Percentiles rank a stretch among this genome's conserved stretches.
phyloP scores from a whole-genome alignment of 2,797 vertebrate species.

The Arrhamphus sclerolepis region DNA sequence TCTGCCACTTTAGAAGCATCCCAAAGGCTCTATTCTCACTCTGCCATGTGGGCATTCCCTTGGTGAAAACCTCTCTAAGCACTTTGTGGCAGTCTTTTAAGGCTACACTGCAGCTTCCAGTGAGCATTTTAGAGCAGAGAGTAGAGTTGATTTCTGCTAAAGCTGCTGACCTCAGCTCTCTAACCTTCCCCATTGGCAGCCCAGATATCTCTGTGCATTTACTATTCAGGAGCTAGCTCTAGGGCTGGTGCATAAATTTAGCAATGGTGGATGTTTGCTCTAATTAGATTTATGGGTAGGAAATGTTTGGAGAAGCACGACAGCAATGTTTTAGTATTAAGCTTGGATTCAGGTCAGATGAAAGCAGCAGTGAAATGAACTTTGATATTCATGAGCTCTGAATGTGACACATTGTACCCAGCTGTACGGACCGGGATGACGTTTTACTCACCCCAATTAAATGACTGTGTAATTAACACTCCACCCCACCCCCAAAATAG shows the following conservation, averaged over 20 bases:
- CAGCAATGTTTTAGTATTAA: slow-evolving; percentile 67
- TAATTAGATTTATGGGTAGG: slow-evolving; percentile 74
- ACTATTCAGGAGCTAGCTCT: slow-evolving; percentile 60
- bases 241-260: slow-evolving; percentile 70
- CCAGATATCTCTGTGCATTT: slow-evolving; percentile 68
- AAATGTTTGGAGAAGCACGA: slow-evolving; percentile 70
- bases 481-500: no score
- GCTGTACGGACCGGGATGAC: slow-evolving; percentile 23
- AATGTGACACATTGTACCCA: slow-evolving; percentile 59
- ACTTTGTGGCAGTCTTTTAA: slow-evolving; percentile 61
- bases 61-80: slow-evolving; percentile 54
- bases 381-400: slow-evolving; percentile 66
- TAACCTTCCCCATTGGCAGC: slow-evolving; percentile 71
- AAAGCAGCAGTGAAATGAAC: slow-evolving; percentile 62
- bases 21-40: slow-evolving; percentile 34
- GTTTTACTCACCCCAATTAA: neutral
- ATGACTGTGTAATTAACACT: neutral
- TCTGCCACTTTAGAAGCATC: slow-evolving; percentile 27
- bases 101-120: slow-evolving; percentile 50
- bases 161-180: slow-evolving; percentile 78
- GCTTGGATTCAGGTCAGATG: slow-evolving; percentile 67
- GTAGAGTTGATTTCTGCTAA: slow-evolving; percentile 56
- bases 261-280: slow-evolving; percentile 69
- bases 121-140: slow-evolving; percentile 51
- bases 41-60: slow-evolving; percentile 49